Base-by-base conservation (phyloP, 2,797 vertebrate species). In the Microctenopoma stevenorrisi region DNA sequence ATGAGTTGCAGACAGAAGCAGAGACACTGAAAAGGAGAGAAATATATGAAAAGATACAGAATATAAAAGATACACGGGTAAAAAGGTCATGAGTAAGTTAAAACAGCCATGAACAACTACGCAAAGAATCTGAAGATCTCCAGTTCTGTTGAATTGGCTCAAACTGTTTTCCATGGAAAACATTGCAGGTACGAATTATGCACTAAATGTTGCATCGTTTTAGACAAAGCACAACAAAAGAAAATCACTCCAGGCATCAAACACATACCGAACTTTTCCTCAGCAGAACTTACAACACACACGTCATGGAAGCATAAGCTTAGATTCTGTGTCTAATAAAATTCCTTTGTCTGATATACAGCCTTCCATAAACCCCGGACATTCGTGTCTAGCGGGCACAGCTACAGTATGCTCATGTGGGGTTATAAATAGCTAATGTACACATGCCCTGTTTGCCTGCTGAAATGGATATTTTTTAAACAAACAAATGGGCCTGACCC, bases 371-470 rank as follows among this genome's bases (percentile, higher is more conserved):
- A 80, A 71, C 58, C 14, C 37, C 9, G 68, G 44, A 57, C 44
- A 54, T 72, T 81, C 68, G 65, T 85, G 87, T 84, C 89, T 83
- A 44, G 84, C 42, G 25, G 87, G 81, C 77, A 79, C 64, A 48
- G 68, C 44, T 16, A 33, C 3, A 16, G 7, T 50, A 48, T 44
- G 75, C 73, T 86, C 74, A 69, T 64, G 79, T 62, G 46, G 62
- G 55, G 70, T 83, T 91, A 90, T 91, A 92, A 93, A 93, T 92
- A 93, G 86, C 86, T 89, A 83, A 90, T 90, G 85, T 79, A 82
- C 79, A 85, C 78, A 81, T 18, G 30, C 71, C 85, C 74, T 91
- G 86, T 92, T 91, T 91, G 80, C 84, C 78, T 38, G 68, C 77
- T 86, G 88, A 87, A 90, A 92, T 87, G 79, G 88, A 88, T 88